phyloP scores from a whole-genome alignment of 1,140 invertebrate species.

The Akabosia matsudoensis region DNA sequence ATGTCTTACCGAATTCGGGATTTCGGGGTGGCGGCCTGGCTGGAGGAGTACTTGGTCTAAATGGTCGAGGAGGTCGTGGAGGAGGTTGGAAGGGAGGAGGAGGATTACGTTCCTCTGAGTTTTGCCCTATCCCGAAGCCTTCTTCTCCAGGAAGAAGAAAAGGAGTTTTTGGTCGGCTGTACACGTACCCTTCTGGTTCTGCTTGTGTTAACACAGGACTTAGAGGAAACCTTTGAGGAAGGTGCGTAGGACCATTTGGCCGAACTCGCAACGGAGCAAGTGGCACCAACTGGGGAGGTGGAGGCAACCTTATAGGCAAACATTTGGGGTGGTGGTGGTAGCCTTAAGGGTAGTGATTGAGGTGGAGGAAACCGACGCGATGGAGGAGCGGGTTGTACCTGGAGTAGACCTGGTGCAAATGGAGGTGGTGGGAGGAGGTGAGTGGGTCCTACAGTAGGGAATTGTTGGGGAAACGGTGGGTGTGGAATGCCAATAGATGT shows the following conservation, averaged over 20 bases:
- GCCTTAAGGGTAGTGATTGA: not conserved
- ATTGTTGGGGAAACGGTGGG: no score
- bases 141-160: slow-evolving; percentile 5
- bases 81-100: not conserved
- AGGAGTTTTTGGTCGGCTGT: not conserved
- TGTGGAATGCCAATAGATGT: no score
- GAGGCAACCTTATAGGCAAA: not conserved
- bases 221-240: slow-evolving; percentile 9
- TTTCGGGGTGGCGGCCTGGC: not conserved
- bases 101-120: slow-evolving; percentile 14
- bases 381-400: no score
- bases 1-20: slow-evolving; percentile 7
- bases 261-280: not conserved
- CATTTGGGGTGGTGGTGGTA: no score
- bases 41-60: not conserved
- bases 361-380: no score
- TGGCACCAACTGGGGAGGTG: not conserved
- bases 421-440: no score
- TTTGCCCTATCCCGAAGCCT: slow-evolving; percentile 16
- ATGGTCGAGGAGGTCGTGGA: not conserved
- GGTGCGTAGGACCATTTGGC: no score
- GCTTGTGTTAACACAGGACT: not conserved
- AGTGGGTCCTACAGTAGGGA: no score
- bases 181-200: slow-evolving; percentile 6
- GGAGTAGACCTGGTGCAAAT: no score